These are phyloP conservation scores for Apodemus agrarius DNA, from an alignment of 2,797 vertebrate genomes.

Conservation along the genomic window DNA sequence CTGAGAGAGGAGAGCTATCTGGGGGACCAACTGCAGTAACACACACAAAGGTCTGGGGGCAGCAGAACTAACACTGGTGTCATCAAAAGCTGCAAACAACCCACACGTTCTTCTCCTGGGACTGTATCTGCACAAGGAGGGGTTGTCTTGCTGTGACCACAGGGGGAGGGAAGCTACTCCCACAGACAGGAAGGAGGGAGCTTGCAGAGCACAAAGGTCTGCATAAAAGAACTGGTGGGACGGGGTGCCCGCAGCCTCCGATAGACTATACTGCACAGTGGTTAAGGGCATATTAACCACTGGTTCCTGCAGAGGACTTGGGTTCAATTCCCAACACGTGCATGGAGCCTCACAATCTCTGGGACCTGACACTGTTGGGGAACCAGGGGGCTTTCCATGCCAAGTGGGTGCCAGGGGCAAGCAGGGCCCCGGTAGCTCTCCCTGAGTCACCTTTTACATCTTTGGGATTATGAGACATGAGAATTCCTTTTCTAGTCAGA, in stretches of 20 bases:
- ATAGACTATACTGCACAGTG: no score
- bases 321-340: not conserved
- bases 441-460: not conserved
- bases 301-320: not conserved
- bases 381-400: not conserved
- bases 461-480: not conserved
- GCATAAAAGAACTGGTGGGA: not conserved
- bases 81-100: not conserved
- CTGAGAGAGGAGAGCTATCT: not conserved
- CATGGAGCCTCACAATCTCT: not conserved
- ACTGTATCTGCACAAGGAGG: not conserved
- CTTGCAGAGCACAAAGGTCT: not conserved
- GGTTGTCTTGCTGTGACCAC: not conserved
- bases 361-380: not conserved
- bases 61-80: not conserved
- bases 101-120: fast-evolving
- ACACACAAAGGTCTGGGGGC: fast-evolving
- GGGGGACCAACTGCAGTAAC: not conserved
- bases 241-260: not conserved
- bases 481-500: not conserved
- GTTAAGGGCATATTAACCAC: not conserved
- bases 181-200: not conserved
- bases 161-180: not conserved
- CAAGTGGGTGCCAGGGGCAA: no score
- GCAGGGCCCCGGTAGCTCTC: not conserved